These are phyloP conservation scores for Scolopax mira DNA, from an alignment of 2,113 vertebrate species.

Conservation along the genomic window DNA sequence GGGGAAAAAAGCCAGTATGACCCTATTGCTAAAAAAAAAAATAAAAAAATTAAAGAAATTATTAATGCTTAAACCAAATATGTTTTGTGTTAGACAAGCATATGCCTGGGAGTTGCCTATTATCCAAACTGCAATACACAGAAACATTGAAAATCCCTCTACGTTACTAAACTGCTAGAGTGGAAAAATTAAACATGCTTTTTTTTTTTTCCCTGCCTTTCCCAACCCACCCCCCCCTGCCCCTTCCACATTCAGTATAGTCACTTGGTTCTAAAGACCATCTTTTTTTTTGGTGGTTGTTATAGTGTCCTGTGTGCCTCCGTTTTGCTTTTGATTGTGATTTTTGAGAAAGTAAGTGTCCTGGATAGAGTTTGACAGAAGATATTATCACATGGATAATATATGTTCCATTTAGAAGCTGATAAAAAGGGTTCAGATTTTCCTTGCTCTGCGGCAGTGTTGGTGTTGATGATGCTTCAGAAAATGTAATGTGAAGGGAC, in stretches of 20 bases:
- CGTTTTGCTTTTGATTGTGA: neutral
- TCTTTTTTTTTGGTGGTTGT: neutral
- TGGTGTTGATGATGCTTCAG: neutral
- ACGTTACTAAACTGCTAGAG: conserved; percentile 11
- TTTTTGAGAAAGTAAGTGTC: neutral
- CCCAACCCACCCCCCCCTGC: no score
- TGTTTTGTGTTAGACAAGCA: conserved; percentile 8
- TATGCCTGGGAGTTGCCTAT: conserved; percentile 20
- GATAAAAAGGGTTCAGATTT: neutral
- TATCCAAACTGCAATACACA: conserved; percentile 42
- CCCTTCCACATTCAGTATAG: neutral
- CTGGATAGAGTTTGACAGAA: neutral
- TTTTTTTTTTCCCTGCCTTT: neutral
- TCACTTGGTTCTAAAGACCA: neutral
- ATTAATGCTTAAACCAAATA: conserved; percentile 32
- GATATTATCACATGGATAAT: neutral
- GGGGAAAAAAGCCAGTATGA: conserved; percentile 33
- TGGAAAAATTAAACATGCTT: neutral
- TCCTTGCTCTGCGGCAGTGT: neutral
- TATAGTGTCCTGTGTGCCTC: neutral
- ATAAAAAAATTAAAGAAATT: conserved; percentile 61
- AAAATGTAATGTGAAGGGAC: neutral
- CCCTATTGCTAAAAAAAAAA: conserved; percentile 17
- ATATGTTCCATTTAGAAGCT: neutral
- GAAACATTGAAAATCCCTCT: conserved; percentile 21